Percentiles rank a stretch among this genome's conserved stretches.
Evolutionary conservation across 2,113 vertebrate genomes (phyloP).

Genomic region (Nothobranchius kuhntae): DNA sequence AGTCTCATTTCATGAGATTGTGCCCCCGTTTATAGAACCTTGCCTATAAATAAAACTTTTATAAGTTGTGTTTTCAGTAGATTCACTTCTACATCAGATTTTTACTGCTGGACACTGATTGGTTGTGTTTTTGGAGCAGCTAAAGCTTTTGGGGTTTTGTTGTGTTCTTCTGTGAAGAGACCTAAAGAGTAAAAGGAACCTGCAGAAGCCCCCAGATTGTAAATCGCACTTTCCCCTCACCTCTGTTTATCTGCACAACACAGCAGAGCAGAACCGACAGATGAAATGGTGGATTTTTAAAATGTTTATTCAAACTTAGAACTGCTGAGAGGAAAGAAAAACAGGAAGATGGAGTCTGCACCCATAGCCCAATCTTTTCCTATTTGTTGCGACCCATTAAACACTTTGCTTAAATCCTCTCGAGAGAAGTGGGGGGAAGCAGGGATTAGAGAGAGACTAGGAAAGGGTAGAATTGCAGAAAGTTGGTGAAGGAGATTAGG

Average conservation of each 20-base stretch:
- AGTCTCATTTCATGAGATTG: too few species aligned
- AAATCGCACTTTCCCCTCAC: neutral
- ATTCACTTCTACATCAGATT: too few species aligned
- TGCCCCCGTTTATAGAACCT: too few species aligned
- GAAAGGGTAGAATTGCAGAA: constrained; percentile 47
- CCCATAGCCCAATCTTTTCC: constrained; percentile 25
- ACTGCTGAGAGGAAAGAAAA: constrained; percentile 5
- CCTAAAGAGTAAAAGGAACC: constrained; percentile 30
- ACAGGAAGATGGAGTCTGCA: constrained; percentile 8
- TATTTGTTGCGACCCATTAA: constrained; percentile 58
- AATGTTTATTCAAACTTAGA: neutral
- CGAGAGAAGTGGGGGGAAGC: constrained; percentile 15
- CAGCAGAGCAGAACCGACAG: neutral
- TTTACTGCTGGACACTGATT: too few species aligned
- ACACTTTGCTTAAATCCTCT: constrained; percentile 59
- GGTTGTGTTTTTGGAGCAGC: too few species aligned
- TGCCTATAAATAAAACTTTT: too few species aligned
- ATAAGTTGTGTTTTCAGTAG: too few species aligned
- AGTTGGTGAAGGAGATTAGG: constrained; percentile 36
- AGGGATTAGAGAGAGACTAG: constrained; percentile 50
- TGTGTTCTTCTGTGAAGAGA: constrained; percentile 3
- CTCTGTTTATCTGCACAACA: constrained; percentile 7
- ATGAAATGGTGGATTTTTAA: neutral
- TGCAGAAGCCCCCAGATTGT: constrained; percentile 16
- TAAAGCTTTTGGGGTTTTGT: neutral